Evolutionary conservation across 2,113 vertebrate species (phyloP).

Genomic region (Zingel zingel): DNA sequence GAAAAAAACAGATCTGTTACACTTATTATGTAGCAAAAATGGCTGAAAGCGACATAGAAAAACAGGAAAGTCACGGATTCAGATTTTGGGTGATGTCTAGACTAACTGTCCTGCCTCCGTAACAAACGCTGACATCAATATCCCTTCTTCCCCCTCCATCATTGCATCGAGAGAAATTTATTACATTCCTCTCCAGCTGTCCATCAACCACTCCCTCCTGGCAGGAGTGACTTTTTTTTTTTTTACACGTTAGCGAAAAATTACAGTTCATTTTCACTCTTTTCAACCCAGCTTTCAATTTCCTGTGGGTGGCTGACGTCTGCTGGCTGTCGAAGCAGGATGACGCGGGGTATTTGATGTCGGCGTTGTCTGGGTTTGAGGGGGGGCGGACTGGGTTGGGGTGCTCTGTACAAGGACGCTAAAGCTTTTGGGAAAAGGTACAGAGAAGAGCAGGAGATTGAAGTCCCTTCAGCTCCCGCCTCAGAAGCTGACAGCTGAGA

Average conservation of each 20-base stretch:
- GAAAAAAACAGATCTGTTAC: neutral
- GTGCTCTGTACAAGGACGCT: slow-evolving; percentile 49
- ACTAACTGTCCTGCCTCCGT: neutral
- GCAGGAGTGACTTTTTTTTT: slow-evolving; percentile 18
- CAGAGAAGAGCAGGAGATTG: slow-evolving; percentile 64
- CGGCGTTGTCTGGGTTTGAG: slow-evolving; percentile 34
- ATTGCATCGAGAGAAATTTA: slow-evolving; percentile 46
- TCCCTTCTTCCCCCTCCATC: neutral
- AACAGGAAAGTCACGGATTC: slow-evolving; percentile 7
- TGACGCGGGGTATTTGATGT: slow-evolving; percentile 63
- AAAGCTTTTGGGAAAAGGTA: slow-evolving; percentile 59
- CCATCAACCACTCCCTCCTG: slow-evolving; percentile 52
- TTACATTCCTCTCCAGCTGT: slow-evolving; percentile 57
- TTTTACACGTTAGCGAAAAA: slow-evolving; percentile 36
- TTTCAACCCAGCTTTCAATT: slow-evolving; percentile 61
- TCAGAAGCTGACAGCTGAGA: slow-evolving; percentile 72
- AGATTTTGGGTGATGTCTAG: neutral
- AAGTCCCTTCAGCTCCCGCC: slow-evolving; percentile 75
- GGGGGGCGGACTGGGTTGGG: slow-evolving; percentile 3
- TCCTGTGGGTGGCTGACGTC: slow-evolving; percentile 70
- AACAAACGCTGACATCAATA: slow-evolving; percentile 46
- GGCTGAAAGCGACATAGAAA: neutral
- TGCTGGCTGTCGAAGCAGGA: slow-evolving; percentile 46
- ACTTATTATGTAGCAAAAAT: neutral
- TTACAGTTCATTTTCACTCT: slow-evolving; percentile 49